These are phyloP conservation scores for Oceanodroma leucorhoa DNA, from an alignment of 2,797 vertebrate genomes.

Conservation along the genomic window DNA sequence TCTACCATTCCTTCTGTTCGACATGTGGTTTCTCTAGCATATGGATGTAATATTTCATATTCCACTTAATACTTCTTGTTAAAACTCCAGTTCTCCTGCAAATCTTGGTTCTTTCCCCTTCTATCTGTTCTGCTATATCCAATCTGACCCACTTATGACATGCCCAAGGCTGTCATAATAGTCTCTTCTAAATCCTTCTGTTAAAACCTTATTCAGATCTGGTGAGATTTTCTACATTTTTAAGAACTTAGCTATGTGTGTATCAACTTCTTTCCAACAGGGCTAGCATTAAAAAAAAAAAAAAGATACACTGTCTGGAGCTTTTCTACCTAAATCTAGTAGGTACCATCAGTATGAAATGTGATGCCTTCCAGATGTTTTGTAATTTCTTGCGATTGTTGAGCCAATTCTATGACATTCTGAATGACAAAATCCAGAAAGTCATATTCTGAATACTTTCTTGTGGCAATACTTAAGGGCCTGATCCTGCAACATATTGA, in stretches of 20 bases:
- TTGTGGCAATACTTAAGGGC: constrained; percentile 5
- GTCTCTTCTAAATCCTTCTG: neutral
- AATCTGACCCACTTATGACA: neutral
- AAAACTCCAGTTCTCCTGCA: constrained; percentile 50
- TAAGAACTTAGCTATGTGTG: neutral
- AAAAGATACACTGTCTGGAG: neutral
- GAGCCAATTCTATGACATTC: constrained; percentile 12
- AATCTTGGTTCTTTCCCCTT: constrained; percentile 31
- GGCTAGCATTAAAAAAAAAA: neutral
- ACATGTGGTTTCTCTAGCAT: constrained; percentile 60
- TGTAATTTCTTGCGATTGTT: neutral
- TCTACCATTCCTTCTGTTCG: constrained; percentile 57
- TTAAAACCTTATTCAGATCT: neutral
- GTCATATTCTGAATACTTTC: neutral
- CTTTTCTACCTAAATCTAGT: constrained; percentile 4
- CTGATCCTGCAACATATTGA: neutral
- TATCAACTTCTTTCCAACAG: neutral
- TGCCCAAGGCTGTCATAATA: constrained; percentile 9
- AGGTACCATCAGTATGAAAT: constrained; percentile 6
- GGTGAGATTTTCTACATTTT: constrained; percentile 1
- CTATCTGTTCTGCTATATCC: constrained; percentile 28
- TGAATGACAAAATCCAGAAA: constrained; percentile 42
- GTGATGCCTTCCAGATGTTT: constrained; percentile 29
- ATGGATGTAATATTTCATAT: constrained; percentile 62
- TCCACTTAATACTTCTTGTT: constrained; percentile 57